These are phyloP conservation scores for Sycophila texana DNA, from an alignment of 2,888 invertebrate genomes.

Conservation along the genomic window DNA sequence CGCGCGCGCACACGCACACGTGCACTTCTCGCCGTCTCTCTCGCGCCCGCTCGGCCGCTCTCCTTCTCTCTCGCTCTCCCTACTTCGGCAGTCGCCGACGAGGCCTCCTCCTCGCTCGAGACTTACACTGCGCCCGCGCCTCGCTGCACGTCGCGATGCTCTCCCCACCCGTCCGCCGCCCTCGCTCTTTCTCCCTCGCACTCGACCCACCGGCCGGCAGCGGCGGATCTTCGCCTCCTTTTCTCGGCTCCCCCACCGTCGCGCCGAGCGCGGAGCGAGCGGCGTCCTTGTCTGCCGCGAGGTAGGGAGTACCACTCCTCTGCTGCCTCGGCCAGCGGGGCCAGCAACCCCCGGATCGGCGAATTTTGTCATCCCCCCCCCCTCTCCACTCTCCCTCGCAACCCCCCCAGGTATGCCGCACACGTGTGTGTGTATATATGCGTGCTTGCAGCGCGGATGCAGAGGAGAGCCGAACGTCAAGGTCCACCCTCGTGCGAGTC, in stretches of 20 bases:
- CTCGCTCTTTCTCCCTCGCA: conserved; percentile 5
- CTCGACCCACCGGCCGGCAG: conserved; percentile 51
- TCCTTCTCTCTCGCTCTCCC: conserved; percentile 10
- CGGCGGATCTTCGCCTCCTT: too few relatives aligned
- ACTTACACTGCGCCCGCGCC: background rate
- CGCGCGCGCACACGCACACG: conserved; percentile 56
- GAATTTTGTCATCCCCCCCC: conserved; percentile 31
- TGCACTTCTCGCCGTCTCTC: conserved; percentile 23
- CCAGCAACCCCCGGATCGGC: conserved; percentile 50
- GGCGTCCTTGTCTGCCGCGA: conserved; percentile 30
- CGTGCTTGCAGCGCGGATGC: conserved; percentile 1
- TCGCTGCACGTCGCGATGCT: background rate
- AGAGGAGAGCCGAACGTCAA: conserved; percentile 42
- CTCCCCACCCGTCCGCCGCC: background rate
- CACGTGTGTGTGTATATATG: background rate
- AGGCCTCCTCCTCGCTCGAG: conserved; percentile 5
- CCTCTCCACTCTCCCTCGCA: conserved; percentile 4
- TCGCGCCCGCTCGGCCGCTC: background rate
- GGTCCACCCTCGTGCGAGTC: conserved; percentile 57
- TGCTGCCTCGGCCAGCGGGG: conserved; percentile 47
- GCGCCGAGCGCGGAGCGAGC: background rate
- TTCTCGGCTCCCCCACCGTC: background rate
- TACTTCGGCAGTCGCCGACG: conserved; percentile 27
- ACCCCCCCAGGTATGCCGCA: background rate
- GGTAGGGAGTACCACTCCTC: conserved; percentile 45